Evolutionary conservation across 1,140 invertebrate species (phyloP).

Genomic region (Lanistes nyassanus): DNA sequence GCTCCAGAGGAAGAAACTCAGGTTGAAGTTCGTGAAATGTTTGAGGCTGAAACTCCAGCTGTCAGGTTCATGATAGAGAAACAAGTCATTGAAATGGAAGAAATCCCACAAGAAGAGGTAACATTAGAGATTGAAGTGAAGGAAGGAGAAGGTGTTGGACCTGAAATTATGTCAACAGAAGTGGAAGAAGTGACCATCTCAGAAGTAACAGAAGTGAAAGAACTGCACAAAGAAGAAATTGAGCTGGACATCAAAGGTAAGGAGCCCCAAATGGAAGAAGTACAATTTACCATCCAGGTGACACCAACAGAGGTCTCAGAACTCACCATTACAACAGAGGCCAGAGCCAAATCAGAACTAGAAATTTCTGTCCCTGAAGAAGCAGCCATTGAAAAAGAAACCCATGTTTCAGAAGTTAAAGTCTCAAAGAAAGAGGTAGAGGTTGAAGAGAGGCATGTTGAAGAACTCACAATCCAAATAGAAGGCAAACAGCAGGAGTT

Average conservation of each 20-base stretch:
- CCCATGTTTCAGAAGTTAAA: constrained; percentile 34
- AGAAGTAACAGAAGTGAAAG: constrained; percentile 42
- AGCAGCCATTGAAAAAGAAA: constrained; percentile 23
- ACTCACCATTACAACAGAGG: constrained; percentile 19
- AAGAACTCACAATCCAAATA: constrained; percentile 49
- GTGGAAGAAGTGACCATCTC: constrained; percentile 32
- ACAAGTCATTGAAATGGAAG: constrained; percentile 20
- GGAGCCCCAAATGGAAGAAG: constrained; percentile 47
- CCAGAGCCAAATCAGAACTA: constrained; percentile 18
- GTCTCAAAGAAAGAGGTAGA: constrained; percentile 17
- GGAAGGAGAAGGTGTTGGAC: constrained; percentile 38
- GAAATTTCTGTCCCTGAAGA: constrained; percentile 28
- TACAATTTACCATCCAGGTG: constrained; percentile 48
- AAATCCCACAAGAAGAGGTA: constrained; percentile 37
- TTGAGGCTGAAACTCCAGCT: constrained; percentile 6
- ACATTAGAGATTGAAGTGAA: constrained; percentile 43
- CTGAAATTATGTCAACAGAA: constrained; percentile 35
- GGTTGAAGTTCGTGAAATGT: constrained; percentile 31
- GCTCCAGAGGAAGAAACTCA: constrained; percentile 39
- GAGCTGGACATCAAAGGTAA: constrained; percentile 45
- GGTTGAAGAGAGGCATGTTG: constrained; percentile 34
- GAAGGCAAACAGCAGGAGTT: constrained; percentile 36
- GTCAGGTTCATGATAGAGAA: constrained; percentile 21
- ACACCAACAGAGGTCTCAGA: constrained; percentile 30
- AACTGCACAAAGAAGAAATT: constrained; percentile 53